Percentiles rank a stretch among this genome's conserved stretches.
phyloP scores from a whole-genome alignment of 2,888 invertebrate genomes.

The Agonum fuliginosum region DNA sequence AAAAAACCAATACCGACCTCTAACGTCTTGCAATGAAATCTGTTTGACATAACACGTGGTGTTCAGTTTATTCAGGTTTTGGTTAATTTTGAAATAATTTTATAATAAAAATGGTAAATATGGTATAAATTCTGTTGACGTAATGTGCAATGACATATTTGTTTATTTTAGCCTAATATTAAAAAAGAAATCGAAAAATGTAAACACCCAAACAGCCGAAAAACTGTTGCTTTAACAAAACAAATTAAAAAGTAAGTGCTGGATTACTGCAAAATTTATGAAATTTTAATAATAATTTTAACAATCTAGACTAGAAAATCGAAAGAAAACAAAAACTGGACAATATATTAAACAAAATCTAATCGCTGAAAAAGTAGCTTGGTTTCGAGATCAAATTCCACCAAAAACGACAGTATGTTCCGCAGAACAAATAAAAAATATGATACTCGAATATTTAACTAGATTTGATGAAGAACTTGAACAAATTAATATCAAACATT shows the following conservation, averaged over 20 bases:
- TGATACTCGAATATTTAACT: conserved; percentile 76
- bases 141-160: neutral
- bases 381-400: conserved; percentile 84
- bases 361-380: conserved; percentile 84
- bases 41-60: conserved; percentile 1
- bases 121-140: neutral
- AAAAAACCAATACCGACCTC: conserved; percentile 13
- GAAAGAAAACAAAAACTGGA: conserved; percentile 78
- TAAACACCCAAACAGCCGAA: conserved; percentile 91
- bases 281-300: conserved; percentile 44
- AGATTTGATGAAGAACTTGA: conserved; percentile 86
- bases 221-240: conserved; percentile 83
- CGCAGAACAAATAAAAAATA: conserved; percentile 77
- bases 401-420: conserved; percentile 74
- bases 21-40: neutral
- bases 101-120: conserved; percentile 1
- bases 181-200: conserved; percentile 75
- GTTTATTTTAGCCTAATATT: conserved; percentile 71
- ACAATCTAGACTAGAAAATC: conserved; percentile 73
- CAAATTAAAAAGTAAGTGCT: conserved; percentile 78
- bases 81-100: neutral
- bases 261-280: conserved; percentile 17
- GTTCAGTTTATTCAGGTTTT: neutral
- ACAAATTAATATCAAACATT: conserved; percentile 86
- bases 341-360: conserved; percentile 84